phyloP scores from a whole-genome alignment of 2,888 invertebrate species.

The Creontiades dilutus region DNA sequence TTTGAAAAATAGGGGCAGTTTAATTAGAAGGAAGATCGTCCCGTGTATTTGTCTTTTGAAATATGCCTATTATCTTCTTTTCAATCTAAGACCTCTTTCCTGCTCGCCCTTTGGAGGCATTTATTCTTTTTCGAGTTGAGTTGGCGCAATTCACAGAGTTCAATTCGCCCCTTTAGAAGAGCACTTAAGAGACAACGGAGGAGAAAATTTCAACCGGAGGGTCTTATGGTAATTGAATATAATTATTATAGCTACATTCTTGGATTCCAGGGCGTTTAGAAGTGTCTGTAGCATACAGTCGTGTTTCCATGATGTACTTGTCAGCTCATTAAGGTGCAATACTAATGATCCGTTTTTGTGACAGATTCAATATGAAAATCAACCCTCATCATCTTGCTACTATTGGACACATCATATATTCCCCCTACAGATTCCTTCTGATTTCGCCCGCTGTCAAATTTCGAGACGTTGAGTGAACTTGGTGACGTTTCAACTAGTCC shows the following conservation, averaged over 20 bases:
- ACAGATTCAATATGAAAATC: too few species aligned
- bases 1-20: constrained; percentile 68
- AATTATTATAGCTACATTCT: neutral
- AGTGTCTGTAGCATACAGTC: too few species aligned
- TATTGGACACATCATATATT: too few species aligned
- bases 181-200: neutral
- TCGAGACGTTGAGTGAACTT: too few species aligned
- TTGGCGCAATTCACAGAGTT: constrained; percentile 25
- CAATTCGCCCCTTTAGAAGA: constrained; percentile 17
- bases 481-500: too few species aligned
- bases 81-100: constrained; percentile 50
- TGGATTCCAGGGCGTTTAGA: too few species aligned
- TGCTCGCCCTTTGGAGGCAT: constrained; percentile 15
- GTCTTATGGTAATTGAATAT: neutral
- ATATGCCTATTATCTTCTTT: constrained; percentile 65
- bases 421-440: too few species aligned
- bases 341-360: too few species aligned
- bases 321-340: too few species aligned
- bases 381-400: too few species aligned
- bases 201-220: neutral
- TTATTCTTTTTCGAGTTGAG: constrained; percentile 56
- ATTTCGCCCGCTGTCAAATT: too few species aligned
- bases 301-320: too few species aligned
- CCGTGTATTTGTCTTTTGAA: constrained; percentile 64
- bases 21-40: constrained; percentile 65